Percentiles rank a stretch among this genome's conserved stretches.
These are phyloP conservation scores for Pseudococcus viburni DNA, from an alignment of 2,888 invertebrate species.

Conservation along the genomic window DNA sequence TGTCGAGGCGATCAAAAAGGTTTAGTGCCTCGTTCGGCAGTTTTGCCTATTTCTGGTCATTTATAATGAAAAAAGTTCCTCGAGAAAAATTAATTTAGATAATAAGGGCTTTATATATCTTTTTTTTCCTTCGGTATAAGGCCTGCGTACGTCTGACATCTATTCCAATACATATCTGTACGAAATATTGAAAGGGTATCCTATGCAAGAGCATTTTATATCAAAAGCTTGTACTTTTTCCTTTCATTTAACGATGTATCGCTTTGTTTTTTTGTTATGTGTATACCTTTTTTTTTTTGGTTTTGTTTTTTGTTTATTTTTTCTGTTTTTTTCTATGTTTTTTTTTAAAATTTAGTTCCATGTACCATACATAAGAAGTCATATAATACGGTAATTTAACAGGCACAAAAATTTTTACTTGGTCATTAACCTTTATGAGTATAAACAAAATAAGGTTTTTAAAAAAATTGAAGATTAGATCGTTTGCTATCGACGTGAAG, in stretches of 20 bases:
- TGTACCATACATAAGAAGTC: conserved; percentile 11
- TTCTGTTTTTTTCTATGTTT: conserved; percentile 2
- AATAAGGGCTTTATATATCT: not conserved
- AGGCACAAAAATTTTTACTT: conserved; percentile 36
- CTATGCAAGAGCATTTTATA: conserved; percentile 45
- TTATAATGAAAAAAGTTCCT: conserved; percentile 58
- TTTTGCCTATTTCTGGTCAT: conserved; percentile 70
- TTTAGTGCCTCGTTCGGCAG: conserved; percentile 81
- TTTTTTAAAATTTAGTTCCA: conserved; percentile 2
- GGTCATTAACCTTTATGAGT: not conserved
- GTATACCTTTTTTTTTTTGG: conserved; percentile 42
- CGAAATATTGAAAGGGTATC: conserved; percentile 45
- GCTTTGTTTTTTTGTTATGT: conserved; percentile 46
- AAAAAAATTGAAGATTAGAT: not conserved
- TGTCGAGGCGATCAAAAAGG: conserved; percentile 84
- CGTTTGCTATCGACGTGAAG: not conserved
- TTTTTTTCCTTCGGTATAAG: not conserved
- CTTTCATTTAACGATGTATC: conserved; percentile 27
- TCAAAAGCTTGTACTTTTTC: conserved; percentile 28
- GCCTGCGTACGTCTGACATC: not conserved
- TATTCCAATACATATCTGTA: conserved; percentile 51
- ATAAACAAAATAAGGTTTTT: not conserved
- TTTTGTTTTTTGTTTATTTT: conserved; percentile 48
- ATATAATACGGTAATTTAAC: conserved; percentile 41
- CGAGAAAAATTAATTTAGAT: not conserved